These are phyloP conservation scores for Larimichthys crocea DNA, from an alignment of 2,113 vertebrate species.

Conservation along the genomic window DNA sequence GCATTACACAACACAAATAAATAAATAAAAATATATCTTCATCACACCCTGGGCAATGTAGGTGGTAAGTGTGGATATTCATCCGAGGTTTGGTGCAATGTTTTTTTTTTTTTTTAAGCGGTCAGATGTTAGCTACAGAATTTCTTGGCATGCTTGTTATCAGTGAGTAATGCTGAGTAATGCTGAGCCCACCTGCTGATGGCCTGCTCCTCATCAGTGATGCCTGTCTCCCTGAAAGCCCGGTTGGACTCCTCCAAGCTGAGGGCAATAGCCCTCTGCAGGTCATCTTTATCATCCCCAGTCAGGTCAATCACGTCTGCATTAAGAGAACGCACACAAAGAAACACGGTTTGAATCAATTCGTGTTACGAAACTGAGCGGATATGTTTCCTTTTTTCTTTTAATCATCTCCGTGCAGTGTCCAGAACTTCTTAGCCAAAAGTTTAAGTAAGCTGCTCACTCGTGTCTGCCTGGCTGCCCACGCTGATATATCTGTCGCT, in stretches of 20 bases:
- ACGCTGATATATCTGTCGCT: conserved; percentile 98
- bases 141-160: background rate
- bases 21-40: background rate
- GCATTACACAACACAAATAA: background rate
- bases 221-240: conserved; percentile 97
- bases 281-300: conserved; percentile 99
- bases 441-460: conserved; percentile 81
- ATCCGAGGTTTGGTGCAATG: background rate
- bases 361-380: background rate
- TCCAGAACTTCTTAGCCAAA: background rate
- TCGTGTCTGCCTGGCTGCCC: conserved; percentile 97
- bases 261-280: conserved; percentile 98
- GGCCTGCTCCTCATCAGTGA: conserved; percentile 99
- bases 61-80: conserved; percentile 9
- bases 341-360: background rate
- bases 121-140: background rate
- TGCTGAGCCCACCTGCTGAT: conserved; percentile 91
- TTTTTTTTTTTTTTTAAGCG: background rate
- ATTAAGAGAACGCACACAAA: conserved; percentile 53
- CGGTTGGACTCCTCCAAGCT: conserved; percentile 98
- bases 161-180: background rate
- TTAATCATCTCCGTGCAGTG: background rate
- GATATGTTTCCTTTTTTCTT: background rate
- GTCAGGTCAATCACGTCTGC: conserved; percentile 99
- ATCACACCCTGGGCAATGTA: conserved; percentile 1